These are phyloP conservation scores for Geotrypetes seraphini DNA, from an alignment of 2,797 vertebrate genomes.

Conservation along the genomic window DNA sequence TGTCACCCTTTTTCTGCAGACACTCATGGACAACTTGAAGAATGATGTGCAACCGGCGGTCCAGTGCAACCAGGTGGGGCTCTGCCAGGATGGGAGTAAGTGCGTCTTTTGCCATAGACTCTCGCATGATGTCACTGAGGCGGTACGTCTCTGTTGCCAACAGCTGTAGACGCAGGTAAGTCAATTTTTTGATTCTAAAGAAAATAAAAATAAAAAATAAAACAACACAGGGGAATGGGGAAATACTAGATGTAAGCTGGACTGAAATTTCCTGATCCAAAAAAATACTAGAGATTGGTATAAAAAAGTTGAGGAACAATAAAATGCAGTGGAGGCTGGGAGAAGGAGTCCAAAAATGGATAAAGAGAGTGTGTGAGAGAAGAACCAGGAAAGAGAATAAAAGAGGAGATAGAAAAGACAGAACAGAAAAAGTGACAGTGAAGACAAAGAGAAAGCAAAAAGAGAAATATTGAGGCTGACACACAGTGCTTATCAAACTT, in stretches of 20 bases:
- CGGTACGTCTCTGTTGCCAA: conserved; percentile 22
- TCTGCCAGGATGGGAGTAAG: conserved; percentile 30
- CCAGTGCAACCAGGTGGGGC: conserved; percentile 22
- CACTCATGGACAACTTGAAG: background rate
- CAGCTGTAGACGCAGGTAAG: conserved; percentile 28
- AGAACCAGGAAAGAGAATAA: too few species aligned
- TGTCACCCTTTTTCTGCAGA: background rate
- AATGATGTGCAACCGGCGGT: conserved; percentile 18
- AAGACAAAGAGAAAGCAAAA: too few species aligned
- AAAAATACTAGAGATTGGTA: too few species aligned
- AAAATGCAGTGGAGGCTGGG: too few species aligned
- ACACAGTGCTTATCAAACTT: too few species aligned
- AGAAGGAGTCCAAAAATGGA: too few species aligned
- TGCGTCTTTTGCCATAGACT: conserved; percentile 21
- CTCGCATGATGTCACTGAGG: conserved; percentile 25
- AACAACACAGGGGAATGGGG: too few species aligned
- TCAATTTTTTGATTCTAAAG: conserved; percentile 34
- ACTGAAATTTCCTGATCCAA: too few species aligned
- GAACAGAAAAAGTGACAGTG: background rate
- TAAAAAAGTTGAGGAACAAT: too few species aligned
- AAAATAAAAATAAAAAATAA: background rate
- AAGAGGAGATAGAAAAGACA: background rate
- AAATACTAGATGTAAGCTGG: too few species aligned
- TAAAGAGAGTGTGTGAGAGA: too few species aligned
- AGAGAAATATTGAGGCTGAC: too few species aligned